Evolutionary conservation across 2,888 invertebrate species (phyloP).

Genomic region (Leucozona laternaria): DNA sequence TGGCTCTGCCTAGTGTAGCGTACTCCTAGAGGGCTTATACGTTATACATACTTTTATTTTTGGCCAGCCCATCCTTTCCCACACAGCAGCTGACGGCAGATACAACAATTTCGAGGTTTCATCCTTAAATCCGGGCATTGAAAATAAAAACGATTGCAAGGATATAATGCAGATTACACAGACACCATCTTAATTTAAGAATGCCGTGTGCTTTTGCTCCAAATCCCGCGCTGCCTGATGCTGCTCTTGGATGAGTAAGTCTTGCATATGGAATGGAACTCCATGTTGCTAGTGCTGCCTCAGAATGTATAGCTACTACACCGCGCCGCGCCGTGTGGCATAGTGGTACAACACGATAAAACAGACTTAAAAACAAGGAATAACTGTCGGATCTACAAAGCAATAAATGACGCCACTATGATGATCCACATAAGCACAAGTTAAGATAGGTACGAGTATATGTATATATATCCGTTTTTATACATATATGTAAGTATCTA

Average conservation of each 20-base stretch:
- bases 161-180: constrained; percentile 74
- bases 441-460: not conserved
- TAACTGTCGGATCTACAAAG: constrained; percentile 72
- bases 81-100: constrained; percentile 48
- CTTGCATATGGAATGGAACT: constrained; percentile 46
- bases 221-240: not conserved
- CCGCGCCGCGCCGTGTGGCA: constrained; percentile 32
- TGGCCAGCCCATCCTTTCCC: constrained; percentile 38
- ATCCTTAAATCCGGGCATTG: constrained; percentile 68
- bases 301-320: not conserved
- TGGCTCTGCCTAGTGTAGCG: constrained; percentile 45
- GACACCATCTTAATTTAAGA: constrained; percentile 72
- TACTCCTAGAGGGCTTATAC: constrained; percentile 44
- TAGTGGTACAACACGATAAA: constrained; percentile 62
- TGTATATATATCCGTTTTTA: not conserved
- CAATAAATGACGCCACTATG: constrained; percentile 75
- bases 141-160: constrained; percentile 73
- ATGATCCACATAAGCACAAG: constrained; percentile 64
- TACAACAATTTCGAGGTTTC: constrained; percentile 63
- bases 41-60: constrained; percentile 19
- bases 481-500: not conserved
- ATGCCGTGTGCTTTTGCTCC: constrained; percentile 54
- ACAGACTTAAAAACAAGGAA: constrained; percentile 73
- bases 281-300: constrained; percentile 20
- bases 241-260: constrained; percentile 51